Evolutionary conservation across 2,888 invertebrate species (phyloP).

Genomic region (Meteorus colon): DNA sequence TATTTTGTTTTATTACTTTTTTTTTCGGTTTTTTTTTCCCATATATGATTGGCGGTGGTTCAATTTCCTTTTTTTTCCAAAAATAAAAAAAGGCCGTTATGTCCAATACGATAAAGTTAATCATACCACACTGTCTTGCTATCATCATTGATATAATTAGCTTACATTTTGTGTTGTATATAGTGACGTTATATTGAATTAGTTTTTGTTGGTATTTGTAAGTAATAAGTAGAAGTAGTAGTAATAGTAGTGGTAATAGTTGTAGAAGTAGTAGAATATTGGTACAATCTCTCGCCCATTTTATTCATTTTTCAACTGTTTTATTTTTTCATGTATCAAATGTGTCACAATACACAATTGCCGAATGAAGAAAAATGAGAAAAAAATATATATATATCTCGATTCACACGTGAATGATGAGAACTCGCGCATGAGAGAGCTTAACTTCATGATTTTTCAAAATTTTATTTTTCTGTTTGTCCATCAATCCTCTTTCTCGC

Average conservation of each 20-base stretch:
- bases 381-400: constrained; percentile 16
- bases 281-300: constrained; percentile 2
- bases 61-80: neutral
- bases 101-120: neutral
- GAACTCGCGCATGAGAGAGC: neutral
- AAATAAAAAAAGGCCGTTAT: constrained; percentile 7
- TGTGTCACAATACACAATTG: constrained; percentile 5
- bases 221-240: neutral
- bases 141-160: neutral
- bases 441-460: neutral
- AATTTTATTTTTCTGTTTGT: neutral
- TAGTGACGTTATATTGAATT: neutral
- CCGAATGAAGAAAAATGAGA: neutral
- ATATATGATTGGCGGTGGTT: neutral
- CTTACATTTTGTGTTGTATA: constrained; percentile 7
- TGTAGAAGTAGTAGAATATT: neutral
- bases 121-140: neutral
- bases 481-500: neutral
- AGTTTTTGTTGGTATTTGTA: constrained; percentile 4
- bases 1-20: neutral
- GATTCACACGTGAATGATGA: constrained; percentile 6
- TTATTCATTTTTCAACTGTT: neutral
- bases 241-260: constrained; percentile 3
- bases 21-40: neutral
- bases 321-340: constrained; percentile 26